Conservation (phyloP, 2,797 vertebrate species). For the Emydoidea blandingii region DNA sequence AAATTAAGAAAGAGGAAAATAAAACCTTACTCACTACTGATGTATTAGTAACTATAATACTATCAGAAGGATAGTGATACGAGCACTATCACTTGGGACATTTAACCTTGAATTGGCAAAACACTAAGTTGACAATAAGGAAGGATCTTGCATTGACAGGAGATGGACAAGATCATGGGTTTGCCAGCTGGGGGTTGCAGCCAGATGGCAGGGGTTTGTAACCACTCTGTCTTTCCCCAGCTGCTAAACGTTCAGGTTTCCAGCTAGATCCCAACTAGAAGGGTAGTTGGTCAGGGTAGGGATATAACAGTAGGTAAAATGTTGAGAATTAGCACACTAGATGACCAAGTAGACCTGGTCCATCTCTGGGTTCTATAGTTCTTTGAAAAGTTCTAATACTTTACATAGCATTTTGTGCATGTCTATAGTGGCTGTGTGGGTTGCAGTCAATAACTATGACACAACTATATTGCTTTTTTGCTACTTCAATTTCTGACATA, state of each 20-base stretch:
- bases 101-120: neutral
- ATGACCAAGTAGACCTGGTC: neutral
- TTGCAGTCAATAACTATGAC: neutral
- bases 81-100: neutral
- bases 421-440: neutral
- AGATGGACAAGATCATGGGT: neutral
- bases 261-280: neutral
- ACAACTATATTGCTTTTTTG: neutral
- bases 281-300: neutral
- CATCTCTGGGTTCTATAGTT: neutral
- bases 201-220: neutral
- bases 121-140: neutral
- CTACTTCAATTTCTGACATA: constrained; percentile 40
- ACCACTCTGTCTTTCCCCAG: neutral
- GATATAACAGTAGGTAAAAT: neutral
- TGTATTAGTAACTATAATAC: neutral
- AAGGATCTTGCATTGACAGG: neutral
- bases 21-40: neutral
- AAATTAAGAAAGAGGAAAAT: neutral
- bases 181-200: neutral
- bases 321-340: neutral
- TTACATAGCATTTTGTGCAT: neutral
- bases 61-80: neutral
- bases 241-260: neutral
- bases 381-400: neutral